Base-by-base conservation (phyloP, 2,888 invertebrate genomes). In the Chamaedrilus cognettii region DNA sequence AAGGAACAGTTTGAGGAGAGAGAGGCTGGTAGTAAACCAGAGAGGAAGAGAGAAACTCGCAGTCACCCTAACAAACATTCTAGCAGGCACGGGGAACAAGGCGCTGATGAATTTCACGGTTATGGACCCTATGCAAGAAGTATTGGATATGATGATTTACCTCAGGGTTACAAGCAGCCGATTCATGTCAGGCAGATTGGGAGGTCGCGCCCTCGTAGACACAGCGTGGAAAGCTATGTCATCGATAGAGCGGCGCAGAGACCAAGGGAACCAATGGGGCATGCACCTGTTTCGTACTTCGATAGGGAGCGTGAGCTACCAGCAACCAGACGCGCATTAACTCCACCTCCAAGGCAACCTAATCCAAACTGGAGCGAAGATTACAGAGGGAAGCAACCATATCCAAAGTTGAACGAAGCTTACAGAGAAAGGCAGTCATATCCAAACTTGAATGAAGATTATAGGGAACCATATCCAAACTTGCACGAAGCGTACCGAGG, bases 1-100 rank as follows among this genome's bases (percentile, higher is more conserved):
- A 62, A 62, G 15, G 31, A n/a, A 62, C 50, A 62, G n/a, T 19
- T 52, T 52, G 15, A 23, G 26, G 15, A 19, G 26, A 52, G 42
- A 15, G 42, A 42, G 19, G 11, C 11, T 15, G 42, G 19, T 11
- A 42, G 11, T 11, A 42, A 42, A 42, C 42, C 19, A 42, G 42
- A 42, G 19, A 42, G 42, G 19, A 19, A 42, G 19, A 42, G 42
- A 42, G 19, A 11, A 15, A 15, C 42, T 42, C 11, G 19, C 42
- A 42, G 42, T 15, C 42, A 42, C 19, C 19, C 19, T 11, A 42
- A 42, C 11, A 42, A 42, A 42, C 42, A 42, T 42, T 42, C 42
- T 11, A 42, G 19, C 19, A 19, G 42, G 19, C 42, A 42, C 19
- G 11, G 19, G 11, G 19, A 42, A 19, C 42, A 42, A 15, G 19